Evolutionary conservation across 1,140 invertebrate genomes (phyloP), one percentile per base, ranked within the genome.

Genomic region (Heterodera schachtii): DNA sequence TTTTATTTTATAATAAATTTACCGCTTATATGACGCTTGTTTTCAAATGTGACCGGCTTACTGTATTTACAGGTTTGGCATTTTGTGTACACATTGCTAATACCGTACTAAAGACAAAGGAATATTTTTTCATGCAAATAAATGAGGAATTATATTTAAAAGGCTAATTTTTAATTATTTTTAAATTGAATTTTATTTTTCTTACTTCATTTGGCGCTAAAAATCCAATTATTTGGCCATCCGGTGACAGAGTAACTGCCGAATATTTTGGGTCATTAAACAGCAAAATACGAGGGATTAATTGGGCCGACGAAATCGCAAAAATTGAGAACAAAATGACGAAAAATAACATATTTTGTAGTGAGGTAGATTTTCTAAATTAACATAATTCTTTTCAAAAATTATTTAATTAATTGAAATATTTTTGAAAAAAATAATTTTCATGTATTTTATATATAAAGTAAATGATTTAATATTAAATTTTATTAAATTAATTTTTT

Each of bases 211-310:
- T 86, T 31, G 85, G 85, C n/a, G 85, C 85, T 13, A 86, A 78
- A 81, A 86, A 86, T 13, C 78, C 85, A 41, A 86, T 67, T 47
- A 81, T 67, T 21, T 74, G 71, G 19, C 85, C 85, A 75, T 86
- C 85, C 19, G 85, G 85, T 43, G 81, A 84, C 16, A 86, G 21
- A 13, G 85, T 78, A 46, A 86, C 86, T 7, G 69, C 47, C 9
- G 85, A 87, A 81, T 86, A 86, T 81, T 86, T 86, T 16, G 85
- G 85, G 46, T 86, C 86, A 66, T 86, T 86, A 47, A 85, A 85
- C 19, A 85, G 67, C 31, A 85, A 70, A 49, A 71, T 52, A 66
- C 84, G 46, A 9, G 85, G 85, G 19, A 85, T 87, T 13, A 85
- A 49, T 78, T 78, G 77, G 3, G 57, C 57, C 5, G 57, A 3